Evolutionary conservation across 2,888 invertebrate genomes (phyloP), one percentile per base, ranked within the genome.

Genomic region (Anarsia innoxiella): DNA sequence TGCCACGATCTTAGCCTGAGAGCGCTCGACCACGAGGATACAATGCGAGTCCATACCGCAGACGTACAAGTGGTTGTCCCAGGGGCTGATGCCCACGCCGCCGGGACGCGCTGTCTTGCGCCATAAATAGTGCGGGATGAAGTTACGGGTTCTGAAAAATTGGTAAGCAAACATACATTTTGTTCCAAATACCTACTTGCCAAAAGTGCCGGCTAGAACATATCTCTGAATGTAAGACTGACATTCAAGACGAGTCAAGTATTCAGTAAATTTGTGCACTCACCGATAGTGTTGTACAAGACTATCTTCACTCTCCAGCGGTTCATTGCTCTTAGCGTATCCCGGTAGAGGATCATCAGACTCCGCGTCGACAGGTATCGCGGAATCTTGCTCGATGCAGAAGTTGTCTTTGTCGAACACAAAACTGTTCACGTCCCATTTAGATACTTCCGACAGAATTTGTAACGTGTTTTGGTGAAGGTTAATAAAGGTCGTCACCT

Each of bases 11-110:
- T 86, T 87, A 31, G 86, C 75, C 42, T 87, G 83, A 0, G 73
- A 51, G 1, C 79, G 59, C 37, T 85, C 85, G 12, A 85, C 73
- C 2, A 84, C 86, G 12, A 88, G 61, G 2, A 88, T 82, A 35
- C 87, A 83, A 28, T 90, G 90, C 29, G 88, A 88, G 50, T 91
- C 91, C 46, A 91, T 88, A 1, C 91, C 88, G 48, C 89, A 90
- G 29, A 93, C 84, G 55, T 87, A 86, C 0, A 86, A 66, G 31
- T 88, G 83, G 35, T 88, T 87, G 44, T 79, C 82, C 86, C 90
- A 90, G 0, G 89, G 89, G 19, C 90, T 86, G 8, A 90, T 73
- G 0, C 88, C 89, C 0, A 93, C 72, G 1, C 93, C 93, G 12
- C 90, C 86, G 0, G 93, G 93, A 50, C 92, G 79, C 1, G 88